phyloP scores from a whole-genome alignment of 2,113 vertebrate species.

The Corythaeola cristata region DNA sequence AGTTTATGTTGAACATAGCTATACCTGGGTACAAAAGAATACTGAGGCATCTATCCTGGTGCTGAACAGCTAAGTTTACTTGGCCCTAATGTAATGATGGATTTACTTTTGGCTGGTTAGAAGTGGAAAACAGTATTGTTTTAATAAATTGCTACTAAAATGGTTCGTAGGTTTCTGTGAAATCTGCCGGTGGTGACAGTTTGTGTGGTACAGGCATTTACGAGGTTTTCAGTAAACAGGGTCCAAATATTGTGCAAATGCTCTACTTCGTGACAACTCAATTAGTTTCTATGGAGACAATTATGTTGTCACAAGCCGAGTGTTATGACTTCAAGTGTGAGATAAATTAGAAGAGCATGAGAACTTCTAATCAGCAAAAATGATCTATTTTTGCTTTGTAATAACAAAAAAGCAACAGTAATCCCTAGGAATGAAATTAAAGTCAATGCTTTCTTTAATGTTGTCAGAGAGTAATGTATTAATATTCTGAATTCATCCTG shows the following conservation, averaged over 20 bases:
- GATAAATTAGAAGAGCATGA: constrained; percentile 30
- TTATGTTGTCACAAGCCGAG: constrained; percentile 28
- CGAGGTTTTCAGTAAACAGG: constrained; percentile 56
- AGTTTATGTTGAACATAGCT: not conserved
- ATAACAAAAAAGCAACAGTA: not conserved
- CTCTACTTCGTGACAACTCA: not conserved
- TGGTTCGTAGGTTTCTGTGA: not conserved
- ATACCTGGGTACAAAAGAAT: not conserved
- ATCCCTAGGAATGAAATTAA: not conserved
- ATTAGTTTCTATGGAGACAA: constrained; percentile 65
- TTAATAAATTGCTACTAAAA: not conserved
- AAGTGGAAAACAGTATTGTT: not conserved
- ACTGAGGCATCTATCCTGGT: not conserved
- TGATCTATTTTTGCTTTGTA: constrained; percentile 37
- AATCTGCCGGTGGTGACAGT: constrained; percentile 25
- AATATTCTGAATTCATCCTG: constrained; percentile 17
- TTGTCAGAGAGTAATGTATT: not conserved
- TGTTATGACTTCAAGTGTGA: constrained; percentile 47
- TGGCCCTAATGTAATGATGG: not conserved
- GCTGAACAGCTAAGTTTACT: not conserved
- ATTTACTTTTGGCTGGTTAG: not conserved
- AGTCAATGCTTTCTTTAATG: not conserved
- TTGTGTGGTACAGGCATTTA: not conserved
- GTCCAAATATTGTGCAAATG: constrained; percentile 61
- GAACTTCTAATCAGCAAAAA: constrained; percentile 45